Percentiles rank a stretch among this genome's conserved stretches.
These are phyloP conservation scores for Triplophysa rosa DNA, from an alignment of 2,113 vertebrate species.

Conservation along the genomic window DNA sequence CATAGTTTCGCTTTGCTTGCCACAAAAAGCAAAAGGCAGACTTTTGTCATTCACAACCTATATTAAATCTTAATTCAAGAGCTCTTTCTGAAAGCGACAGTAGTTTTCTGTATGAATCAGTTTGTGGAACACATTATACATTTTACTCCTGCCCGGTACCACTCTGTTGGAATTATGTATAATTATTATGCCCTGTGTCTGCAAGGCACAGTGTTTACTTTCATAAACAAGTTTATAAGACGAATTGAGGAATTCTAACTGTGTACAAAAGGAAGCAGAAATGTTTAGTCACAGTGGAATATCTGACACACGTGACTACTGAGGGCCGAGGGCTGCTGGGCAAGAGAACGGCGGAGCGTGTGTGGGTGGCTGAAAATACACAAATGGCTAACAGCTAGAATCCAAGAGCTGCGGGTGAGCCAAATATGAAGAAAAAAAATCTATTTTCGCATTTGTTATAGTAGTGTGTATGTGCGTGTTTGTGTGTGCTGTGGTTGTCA, in stretches of 20 bases:
- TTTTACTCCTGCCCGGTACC: not conserved
- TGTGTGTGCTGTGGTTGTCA: not conserved
- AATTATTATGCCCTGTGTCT: constrained; percentile 26
- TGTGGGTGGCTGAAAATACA: constrained; percentile 32
- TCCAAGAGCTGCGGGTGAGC: not conserved
- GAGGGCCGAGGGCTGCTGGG: constrained; percentile 28
- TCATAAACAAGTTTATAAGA: constrained; percentile 55
- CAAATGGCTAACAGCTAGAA: constrained; percentile 21
- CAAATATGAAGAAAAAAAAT: too few species aligned
- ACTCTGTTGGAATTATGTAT: constrained; percentile 31
- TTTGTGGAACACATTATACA: not conserved
- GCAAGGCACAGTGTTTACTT: constrained; percentile 35
- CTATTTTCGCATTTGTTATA: not conserved
- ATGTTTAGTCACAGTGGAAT: constrained; percentile 57
- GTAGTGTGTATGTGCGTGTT: constrained; percentile 8
- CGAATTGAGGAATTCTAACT: constrained; percentile 41
- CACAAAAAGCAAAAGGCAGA: not conserved
- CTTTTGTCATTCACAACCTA: not conserved
- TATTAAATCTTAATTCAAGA: not conserved
- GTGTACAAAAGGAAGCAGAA: constrained; percentile 48
- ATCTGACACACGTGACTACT: constrained; percentile 54
- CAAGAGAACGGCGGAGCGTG: not conserved
- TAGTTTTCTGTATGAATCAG: not conserved
- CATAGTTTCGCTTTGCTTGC: not conserved
- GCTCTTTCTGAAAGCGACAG: not conserved